phyloP scores from a whole-genome alignment of 2,888 invertebrate species.

The Schizotus pectinicornis region DNA sequence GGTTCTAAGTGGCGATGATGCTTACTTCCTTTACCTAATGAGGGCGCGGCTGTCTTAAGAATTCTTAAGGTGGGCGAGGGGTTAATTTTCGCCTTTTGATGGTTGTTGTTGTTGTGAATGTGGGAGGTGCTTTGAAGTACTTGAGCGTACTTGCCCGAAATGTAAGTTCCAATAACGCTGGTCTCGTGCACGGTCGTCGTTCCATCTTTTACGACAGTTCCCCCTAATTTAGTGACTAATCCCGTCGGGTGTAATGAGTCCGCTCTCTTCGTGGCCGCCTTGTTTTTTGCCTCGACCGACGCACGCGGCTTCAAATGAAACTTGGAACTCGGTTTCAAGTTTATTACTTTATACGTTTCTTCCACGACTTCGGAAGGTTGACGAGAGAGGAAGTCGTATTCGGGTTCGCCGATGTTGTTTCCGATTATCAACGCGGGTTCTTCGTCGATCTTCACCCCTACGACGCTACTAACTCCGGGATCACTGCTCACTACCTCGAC shows the following conservation, averaged over 20 bases:
- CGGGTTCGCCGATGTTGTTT: constrained; percentile 79
- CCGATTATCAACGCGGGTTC: constrained; percentile 67
- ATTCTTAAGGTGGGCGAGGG: constrained; percentile 73
- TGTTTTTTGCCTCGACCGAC: constrained; percentile 51
- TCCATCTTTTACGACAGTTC: constrained; percentile 82
- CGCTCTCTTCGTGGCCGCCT: constrained; percentile 59
- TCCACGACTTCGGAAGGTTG: constrained; percentile 86
- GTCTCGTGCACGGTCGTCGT: constrained; percentile 86
- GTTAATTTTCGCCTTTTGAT: constrained; percentile 63
- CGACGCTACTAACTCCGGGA: constrained; percentile 51
- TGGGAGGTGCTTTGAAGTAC: constrained; percentile 83
- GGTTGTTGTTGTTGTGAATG: constrained; percentile 63
- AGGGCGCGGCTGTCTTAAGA: constrained; percentile 77
- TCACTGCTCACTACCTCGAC: constrained; percentile 56
- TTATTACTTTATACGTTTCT: constrained; percentile 84
- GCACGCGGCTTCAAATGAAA: constrained; percentile 60
- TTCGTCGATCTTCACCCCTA: constrained; percentile 57
- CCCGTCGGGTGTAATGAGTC: constrained; percentile 77
- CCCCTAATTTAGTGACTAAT: constrained; percentile 82
- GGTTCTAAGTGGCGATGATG: constrained; percentile 68
- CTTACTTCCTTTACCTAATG: constrained; percentile 55
- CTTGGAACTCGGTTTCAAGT: constrained; percentile 74
- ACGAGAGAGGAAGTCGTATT: constrained; percentile 83
- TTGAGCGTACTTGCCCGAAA: constrained; percentile 88
- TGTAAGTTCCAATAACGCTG: constrained; percentile 87